These are phyloP conservation scores for Penaeus monodon DNA, from an alignment of 2,888 invertebrate species.

Conservation along the genomic window DNA sequence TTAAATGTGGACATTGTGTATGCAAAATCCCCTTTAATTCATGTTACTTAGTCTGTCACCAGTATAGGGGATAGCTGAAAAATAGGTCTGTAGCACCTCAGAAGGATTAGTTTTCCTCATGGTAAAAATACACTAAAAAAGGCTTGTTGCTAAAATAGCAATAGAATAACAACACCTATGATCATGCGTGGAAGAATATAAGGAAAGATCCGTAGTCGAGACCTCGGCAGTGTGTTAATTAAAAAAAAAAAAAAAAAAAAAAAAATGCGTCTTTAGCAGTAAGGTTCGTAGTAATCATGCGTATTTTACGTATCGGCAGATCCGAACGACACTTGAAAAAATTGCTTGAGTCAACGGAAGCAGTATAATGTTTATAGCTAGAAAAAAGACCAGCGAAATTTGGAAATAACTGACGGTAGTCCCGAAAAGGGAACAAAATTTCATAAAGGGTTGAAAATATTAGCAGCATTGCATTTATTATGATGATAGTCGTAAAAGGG, in stretches of 20 bases:
- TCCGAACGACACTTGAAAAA: too few species aligned
- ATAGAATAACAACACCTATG: constrained; percentile 78
- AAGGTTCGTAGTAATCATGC: too few species aligned
- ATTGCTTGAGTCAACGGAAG: constrained; percentile 76
- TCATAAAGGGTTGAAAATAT: constrained; percentile 78
- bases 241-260: constrained; percentile 80
- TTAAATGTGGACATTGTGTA: too few species aligned
- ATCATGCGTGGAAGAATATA: constrained; percentile 74
- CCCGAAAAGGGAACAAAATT: constrained; percentile 79
- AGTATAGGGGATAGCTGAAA: constrained; percentile 80
- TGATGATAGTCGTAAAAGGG: neutral
- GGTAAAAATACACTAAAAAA: constrained; percentile 84
- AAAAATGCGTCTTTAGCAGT: constrained; percentile 72
- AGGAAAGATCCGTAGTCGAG: constrained; percentile 70
- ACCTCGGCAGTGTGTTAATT: constrained; percentile 76
- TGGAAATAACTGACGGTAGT: constrained; percentile 76
- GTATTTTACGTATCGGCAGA: too few species aligned
- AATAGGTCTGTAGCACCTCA: constrained; percentile 82
- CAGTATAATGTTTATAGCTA: constrained; percentile 80
- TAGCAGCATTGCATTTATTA: neutral
- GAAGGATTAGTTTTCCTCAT: constrained; percentile 85
- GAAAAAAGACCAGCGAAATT: constrained; percentile 71
- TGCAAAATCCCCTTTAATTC: too few species aligned
- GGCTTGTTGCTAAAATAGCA: constrained; percentile 79
- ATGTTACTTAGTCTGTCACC: constrained; percentile 76